Evolutionary conservation across 1,140 invertebrate genomes (phyloP).

Genomic region (Elysia chlorotica): DNA sequence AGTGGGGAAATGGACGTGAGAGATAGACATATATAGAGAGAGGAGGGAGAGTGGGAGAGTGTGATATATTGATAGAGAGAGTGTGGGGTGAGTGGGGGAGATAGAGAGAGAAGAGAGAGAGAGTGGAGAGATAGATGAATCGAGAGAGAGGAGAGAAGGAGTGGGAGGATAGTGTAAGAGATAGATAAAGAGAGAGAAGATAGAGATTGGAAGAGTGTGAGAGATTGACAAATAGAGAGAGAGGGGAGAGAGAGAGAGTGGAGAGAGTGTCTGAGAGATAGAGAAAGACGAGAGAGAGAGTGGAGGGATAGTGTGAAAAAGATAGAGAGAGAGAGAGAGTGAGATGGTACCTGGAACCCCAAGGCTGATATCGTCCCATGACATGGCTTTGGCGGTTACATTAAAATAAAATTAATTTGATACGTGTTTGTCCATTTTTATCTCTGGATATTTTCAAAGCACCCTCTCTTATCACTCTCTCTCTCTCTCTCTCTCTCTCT

Average conservation of each 20-base stretch:
- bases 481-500: too few relatives aligned
- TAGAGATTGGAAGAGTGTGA: not conserved
- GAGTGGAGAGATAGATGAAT: constrained; percentile 41
- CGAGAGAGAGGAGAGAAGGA: constrained; percentile 42
- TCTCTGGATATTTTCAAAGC: too few relatives aligned
- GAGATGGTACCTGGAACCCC: too few relatives aligned
- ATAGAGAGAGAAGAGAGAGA: not conserved
- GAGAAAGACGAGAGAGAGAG: too few relatives aligned
- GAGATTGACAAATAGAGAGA: constrained; percentile 54
- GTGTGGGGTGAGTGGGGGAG: not conserved
- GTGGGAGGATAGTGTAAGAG: too few relatives aligned
- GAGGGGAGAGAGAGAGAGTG: constrained; percentile 25
- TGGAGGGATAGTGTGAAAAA: too few relatives aligned
- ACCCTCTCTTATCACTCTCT: too few relatives aligned
- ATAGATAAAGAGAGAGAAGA: not conserved
- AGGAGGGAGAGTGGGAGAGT: not conserved
- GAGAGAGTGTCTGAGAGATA: not conserved
- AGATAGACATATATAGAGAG: not conserved
- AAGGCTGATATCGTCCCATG: too few relatives aligned
- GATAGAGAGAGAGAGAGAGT: too few relatives aligned
- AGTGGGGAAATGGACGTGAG: not conserved
- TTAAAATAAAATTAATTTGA: too few relatives aligned
- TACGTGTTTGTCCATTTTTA: too few relatives aligned
- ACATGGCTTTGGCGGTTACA: too few relatives aligned
- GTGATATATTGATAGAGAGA: not conserved